phyloP scores from a whole-genome alignment of 2,113 vertebrate species.

The Corapipo altera region DNA sequence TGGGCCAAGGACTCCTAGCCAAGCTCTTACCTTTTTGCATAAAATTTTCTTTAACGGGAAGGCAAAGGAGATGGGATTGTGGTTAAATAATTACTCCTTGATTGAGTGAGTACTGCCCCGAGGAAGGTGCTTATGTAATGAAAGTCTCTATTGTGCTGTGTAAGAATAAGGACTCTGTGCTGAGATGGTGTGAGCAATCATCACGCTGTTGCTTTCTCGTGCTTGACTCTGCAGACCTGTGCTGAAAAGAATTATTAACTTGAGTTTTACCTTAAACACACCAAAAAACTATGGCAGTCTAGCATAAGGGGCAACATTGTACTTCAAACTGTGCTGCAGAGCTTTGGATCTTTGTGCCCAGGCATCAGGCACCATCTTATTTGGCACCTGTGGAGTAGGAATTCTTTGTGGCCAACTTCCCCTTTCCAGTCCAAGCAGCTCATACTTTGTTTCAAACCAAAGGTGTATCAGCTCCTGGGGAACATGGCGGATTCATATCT shows the following conservation, averaged over 20 bases:
- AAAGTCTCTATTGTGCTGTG: fast-evolving
- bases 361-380: not conserved
- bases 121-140: not conserved
- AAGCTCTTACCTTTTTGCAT: constrained; percentile 5
- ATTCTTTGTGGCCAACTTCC: not conserved
- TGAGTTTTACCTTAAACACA: not conserved
- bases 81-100: not conserved
- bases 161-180: not conserved
- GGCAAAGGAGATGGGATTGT: not conserved
- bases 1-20: not conserved
- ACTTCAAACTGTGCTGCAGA: fast-evolving
- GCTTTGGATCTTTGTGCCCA: not conserved
- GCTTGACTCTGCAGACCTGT: not conserved
- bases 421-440: not conserved
- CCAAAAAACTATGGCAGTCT: not conserved
- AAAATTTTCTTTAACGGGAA: not conserved
- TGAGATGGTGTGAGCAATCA: not conserved
- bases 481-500: not conserved
- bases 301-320: not conserved
- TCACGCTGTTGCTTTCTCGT: not conserved
- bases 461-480: not conserved
- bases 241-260: not conserved
- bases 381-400: not conserved
- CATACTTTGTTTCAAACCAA: not conserved
- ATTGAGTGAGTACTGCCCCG: not conserved